Base-by-base conservation (phyloP, 2,888 invertebrate genomes). In the Platycheirus albimanus region DNA sequence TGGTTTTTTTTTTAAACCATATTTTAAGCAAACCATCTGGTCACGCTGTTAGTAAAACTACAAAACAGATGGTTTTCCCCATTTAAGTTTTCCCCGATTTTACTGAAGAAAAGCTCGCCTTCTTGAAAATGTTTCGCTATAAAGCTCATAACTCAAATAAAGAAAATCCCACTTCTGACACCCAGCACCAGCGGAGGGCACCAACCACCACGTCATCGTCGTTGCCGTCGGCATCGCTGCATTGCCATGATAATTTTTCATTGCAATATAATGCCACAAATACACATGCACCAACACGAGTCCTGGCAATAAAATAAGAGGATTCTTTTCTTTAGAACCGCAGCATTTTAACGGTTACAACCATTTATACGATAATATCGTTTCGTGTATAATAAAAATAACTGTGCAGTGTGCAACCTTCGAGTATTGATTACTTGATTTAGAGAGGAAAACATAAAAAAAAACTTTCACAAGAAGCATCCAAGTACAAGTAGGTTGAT, bases 71-170 rank as follows among this genome's bases (percentile, higher is more conserved):
- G 75, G 54, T 56, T 36, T 20, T 36, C 54, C 64, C 54, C 19
- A 28, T 69, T 78, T 51, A 36, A 54, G 51, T 67, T 38, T 49
- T 56, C 8, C 8, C 15, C n/a, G 20, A 38, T 15, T n/a, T 56
- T 45, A 19, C 11, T 41, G 13, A 15, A 28, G 38, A 45, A 28
- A 43, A 54, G 58, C 47, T 33, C 13, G 36, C 30, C 63, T 30
- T 20, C 33, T 43, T 52, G n/a, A 45, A 43, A 13, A 11, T 49
- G 38, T 56, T 69, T 19, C 19, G 2, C 61, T 19, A 30, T 17
- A 61, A 61, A 45, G 61, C 61, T 69, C 69, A 69, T 69, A 80
- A 75, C 36, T 80, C 79, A 69, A 75, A 69, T 41, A 69, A 63
- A 33, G 49, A 67, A 75, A 52, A 69, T 54, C 61, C 75, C 43